Conservation (phyloP, 2,797 vertebrate genomes). For the Pachyuromys duprasi region DNA sequence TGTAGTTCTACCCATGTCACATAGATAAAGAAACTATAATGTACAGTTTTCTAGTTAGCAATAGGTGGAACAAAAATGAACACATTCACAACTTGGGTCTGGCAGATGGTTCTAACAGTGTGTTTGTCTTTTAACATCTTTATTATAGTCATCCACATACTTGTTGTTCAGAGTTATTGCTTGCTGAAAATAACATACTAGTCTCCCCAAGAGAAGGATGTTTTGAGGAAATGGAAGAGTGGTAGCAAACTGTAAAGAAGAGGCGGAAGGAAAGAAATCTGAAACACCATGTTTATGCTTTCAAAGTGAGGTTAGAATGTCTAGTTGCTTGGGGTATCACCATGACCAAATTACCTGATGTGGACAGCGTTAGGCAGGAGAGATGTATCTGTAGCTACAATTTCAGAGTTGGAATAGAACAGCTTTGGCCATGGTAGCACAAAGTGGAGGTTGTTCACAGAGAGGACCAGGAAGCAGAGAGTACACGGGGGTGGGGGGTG, state of each 20-base stretch:
- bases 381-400: neutral
- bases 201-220: neutral
- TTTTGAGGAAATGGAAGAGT: neutral
- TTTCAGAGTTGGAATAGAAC: neutral
- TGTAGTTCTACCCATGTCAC: neutral
- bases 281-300: neutral
- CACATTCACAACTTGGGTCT: neutral
- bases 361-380: neutral
- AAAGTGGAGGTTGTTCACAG: neutral
- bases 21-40: neutral
- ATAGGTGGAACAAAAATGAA: neutral
- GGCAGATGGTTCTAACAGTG: neutral
- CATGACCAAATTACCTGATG: neutral
- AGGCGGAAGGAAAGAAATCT: neutral
- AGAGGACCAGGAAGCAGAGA: neutral
- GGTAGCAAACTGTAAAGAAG: neutral
- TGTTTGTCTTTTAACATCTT: neutral
- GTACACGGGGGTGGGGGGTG: neutral
- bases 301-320: neutral
- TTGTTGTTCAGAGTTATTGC: constrained; percentile 29
- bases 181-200: neutral
- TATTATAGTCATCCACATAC: neutral
- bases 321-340: neutral
- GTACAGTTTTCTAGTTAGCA: neutral
- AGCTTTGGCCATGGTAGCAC: neutral